Evolutionary conservation across 2,797 vertebrate genomes (phyloP), one percentile per base, ranked within the genome.

Genomic region (Sebastes elongatus): DNA sequence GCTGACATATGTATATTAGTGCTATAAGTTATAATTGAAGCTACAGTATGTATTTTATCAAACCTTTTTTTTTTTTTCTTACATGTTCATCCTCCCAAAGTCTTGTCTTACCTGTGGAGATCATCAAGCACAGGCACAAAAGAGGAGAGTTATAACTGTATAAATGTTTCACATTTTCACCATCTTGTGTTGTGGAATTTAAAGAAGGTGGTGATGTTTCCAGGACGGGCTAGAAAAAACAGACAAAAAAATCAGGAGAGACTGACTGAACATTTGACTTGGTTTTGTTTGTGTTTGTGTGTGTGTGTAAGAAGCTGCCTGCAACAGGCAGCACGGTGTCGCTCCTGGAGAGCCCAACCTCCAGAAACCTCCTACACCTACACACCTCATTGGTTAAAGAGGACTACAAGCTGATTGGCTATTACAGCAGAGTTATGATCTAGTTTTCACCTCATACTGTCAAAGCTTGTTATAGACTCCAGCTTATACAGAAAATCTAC

Each of bases 341-440:
- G 78, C 75, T 87, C 80, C 89, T 91, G 90, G 91, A 93, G 91
- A 92, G 91, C 89, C 93, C 92, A 93, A 88, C 90, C 91, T 94
- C 92, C 91, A 93, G 86, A 88, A 81, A 82, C 76, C 49, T 76
- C 74, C 59, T 71, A 81, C 69, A 76, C 76, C 74, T 7, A 61
- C 71, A 38, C 80, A 82, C 65, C 32, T 87, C 75, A 82, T 30
- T 75, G 71, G 81, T 86, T 59, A 66, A 76, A 83, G 61, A 78
- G 81, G 75, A 78, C 83, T 9, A 56, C 49, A 4, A 57, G 79
- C 74, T 74, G 67, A 81, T 46, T 70, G 70, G 76, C 32, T 67
- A n/a, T 25, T 33, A 25, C 73, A 52, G 74, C 75, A 42, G 68
- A 78, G 66, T 55, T 28, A 27, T 33, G 2, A 8, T 74, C 69